phyloP scores from a whole-genome alignment of 2,888 invertebrate genomes.

The Emmelina monodactyla region DNA sequence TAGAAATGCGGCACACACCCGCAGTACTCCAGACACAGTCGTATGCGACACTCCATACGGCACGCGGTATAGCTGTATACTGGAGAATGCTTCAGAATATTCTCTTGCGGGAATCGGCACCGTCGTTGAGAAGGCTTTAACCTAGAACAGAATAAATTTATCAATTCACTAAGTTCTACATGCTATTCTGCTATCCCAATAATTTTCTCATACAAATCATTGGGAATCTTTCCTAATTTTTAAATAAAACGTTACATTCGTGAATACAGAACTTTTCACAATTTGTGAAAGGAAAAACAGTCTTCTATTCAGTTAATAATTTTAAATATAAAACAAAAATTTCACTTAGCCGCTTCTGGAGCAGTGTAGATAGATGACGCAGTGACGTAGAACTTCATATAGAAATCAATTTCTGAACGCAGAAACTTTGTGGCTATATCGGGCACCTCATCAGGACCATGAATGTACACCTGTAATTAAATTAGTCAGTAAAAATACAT shows the following conservation, averaged over 20 bases:
- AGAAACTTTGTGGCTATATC: conserved; percentile 69
- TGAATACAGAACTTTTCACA: neutral
- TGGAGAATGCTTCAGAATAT: conserved; percentile 69
- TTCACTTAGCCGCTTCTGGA: conserved; percentile 59
- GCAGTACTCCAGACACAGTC: conserved; percentile 68
- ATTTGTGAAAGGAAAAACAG: neutral
- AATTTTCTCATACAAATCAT: too few relatives aligned
- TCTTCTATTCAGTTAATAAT: neutral
- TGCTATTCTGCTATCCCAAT: too few relatives aligned
- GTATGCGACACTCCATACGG: conserved; percentile 74
- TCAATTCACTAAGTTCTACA: too few relatives aligned
- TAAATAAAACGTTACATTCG: too few relatives aligned
- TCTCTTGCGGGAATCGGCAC: conserved; percentile 73
- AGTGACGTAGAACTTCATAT: conserved; percentile 68
- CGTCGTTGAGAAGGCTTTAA: conserved; percentile 71
- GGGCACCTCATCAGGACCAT: conserved; percentile 73
- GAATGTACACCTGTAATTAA: conserved; percentile 62
- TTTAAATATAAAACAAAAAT: neutral
- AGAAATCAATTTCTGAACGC: conserved; percentile 57
- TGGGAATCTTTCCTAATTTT: too few relatives aligned
- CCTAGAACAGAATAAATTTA: too few relatives aligned
- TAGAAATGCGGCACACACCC: conserved; percentile 80
- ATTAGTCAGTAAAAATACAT: neutral
- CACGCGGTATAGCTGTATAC: conserved; percentile 76
- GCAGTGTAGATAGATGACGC: conserved; percentile 68